phyloP scores from a whole-genome alignment of 1,140 invertebrate genomes.

The Conopomorpha cramerella region DNA sequence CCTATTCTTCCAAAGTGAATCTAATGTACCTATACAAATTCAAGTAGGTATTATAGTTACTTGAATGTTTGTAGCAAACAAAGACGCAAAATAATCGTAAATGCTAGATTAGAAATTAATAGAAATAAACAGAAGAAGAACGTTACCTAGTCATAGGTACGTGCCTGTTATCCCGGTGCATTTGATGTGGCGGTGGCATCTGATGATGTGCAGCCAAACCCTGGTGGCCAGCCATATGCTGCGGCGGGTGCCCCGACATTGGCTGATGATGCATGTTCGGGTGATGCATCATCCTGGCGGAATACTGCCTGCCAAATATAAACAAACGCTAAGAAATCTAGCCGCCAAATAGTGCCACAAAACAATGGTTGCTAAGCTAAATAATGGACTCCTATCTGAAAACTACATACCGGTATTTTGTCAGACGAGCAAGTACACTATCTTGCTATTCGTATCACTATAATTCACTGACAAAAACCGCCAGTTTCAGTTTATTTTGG shows the following conservation, averaged over 20 bases:
- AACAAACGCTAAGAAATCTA: constrained; percentile 23
- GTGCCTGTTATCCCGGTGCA: constrained; percentile 55
- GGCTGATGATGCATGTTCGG: constrained; percentile 58
- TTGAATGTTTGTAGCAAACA: too few species aligned
- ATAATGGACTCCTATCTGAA: constrained; percentile 3
- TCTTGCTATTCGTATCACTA: constrained; percentile 27
- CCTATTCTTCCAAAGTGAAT: too few species aligned
- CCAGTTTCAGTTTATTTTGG: constrained; percentile 39
- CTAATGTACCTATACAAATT: too few species aligned
- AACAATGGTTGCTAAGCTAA: constrained; percentile 7
- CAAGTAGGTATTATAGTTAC: too few species aligned
- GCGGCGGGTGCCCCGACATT: constrained; percentile 49
- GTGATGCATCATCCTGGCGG: constrained; percentile 53
- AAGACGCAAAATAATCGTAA: too few species aligned
- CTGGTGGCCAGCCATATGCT: constrained; percentile 43
- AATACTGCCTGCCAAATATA: constrained; percentile 24
- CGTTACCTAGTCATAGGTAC: constrained; percentile 48
- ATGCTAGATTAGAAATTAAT: too few species aligned
- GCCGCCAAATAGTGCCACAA: constrained; percentile 9
- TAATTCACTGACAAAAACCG: constrained; percentile 36
- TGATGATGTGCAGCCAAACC: constrained; percentile 45
- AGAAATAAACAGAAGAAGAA: too few species aligned
- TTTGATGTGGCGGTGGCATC: constrained; percentile 49
- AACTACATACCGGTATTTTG: constrained; percentile 32
- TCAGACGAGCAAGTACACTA: constrained; percentile 21